Conservation (phyloP, 2,797 vertebrate species). For the Tadarida brasiliensis region DNA sequence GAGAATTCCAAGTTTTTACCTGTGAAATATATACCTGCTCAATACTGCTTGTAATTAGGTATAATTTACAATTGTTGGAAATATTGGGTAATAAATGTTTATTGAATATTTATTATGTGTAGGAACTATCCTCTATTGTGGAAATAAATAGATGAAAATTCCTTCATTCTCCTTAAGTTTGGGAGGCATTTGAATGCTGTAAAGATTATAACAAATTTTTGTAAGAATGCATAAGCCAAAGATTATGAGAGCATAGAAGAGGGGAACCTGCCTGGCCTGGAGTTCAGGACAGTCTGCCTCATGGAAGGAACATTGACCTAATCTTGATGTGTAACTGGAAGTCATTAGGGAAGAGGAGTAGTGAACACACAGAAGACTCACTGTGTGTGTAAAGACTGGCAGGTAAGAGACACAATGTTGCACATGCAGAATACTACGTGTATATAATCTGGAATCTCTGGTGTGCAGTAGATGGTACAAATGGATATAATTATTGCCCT, state of each 20-base stretch:
- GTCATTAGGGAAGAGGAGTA: not conserved
- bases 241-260: not conserved
- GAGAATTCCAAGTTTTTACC: conserved; percentile 21
- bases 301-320: not conserved
- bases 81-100: not conserved
- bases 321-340: not conserved
- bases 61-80: not conserved
- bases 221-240: not conserved
- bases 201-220: conserved; percentile 1
- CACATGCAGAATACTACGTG: accelerated
- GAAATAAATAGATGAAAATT: not conserved
- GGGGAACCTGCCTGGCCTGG: not conserved
- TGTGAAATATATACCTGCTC: conserved; percentile 17
- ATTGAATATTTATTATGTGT: not conserved
- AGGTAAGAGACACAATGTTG: not conserved
- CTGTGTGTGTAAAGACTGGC: not conserved
- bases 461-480: not conserved
- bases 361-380: not conserved
- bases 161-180: not conserved
- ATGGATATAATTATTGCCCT: not conserved
- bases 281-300: not conserved
- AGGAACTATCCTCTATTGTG: not conserved
- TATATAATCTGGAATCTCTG: not conserved
- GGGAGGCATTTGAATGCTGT: not conserved
- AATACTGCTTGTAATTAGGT: not conserved